phyloP scores from a whole-genome alignment of 2,888 invertebrate species.

The Drosophila leonis region DNA sequence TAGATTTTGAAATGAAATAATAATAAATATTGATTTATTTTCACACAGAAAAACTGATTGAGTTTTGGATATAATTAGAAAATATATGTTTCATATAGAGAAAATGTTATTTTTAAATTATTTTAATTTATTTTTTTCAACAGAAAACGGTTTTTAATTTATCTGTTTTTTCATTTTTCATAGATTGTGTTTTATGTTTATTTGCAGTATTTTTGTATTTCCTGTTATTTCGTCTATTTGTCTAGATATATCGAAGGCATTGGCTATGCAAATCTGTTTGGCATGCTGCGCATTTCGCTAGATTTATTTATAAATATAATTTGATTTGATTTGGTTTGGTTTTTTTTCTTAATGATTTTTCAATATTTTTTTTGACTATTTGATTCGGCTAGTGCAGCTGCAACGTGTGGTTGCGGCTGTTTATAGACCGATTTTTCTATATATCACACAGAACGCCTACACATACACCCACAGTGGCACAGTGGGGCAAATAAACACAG shows the following conservation, averaged over 20 bases:
- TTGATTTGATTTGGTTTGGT: constrained; percentile 2
- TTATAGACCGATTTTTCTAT: constrained; percentile 37
- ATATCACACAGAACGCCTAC: constrained; percentile 46
- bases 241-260: constrained; percentile 13
- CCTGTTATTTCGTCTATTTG: neutral
- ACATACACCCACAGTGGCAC: constrained; percentile 38
- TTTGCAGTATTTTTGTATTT: neutral
- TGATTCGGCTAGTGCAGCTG: constrained; percentile 43
- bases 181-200: neutral
- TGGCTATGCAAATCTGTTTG: constrained; percentile 32
- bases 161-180: neutral
- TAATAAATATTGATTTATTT: neutral
- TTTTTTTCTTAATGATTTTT: constrained; percentile 17
- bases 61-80: constrained; percentile 1
- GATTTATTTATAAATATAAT: constrained; percentile 39
- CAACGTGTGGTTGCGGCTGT: constrained; percentile 36
- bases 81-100: neutral
- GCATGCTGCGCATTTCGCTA: constrained; percentile 47
- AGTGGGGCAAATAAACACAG: constrained; percentile 42
- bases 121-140: neutral
- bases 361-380: constrained; percentile 33
- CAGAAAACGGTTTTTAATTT: neutral
- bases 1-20: too few species aligned
- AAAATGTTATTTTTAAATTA: constrained; percentile 4
- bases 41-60: neutral